Percentiles rank a stretch among this genome's conserved stretches.
Conservation (phyloP, 2,888 invertebrate species). For the Amorpha juglandis region DNA sequence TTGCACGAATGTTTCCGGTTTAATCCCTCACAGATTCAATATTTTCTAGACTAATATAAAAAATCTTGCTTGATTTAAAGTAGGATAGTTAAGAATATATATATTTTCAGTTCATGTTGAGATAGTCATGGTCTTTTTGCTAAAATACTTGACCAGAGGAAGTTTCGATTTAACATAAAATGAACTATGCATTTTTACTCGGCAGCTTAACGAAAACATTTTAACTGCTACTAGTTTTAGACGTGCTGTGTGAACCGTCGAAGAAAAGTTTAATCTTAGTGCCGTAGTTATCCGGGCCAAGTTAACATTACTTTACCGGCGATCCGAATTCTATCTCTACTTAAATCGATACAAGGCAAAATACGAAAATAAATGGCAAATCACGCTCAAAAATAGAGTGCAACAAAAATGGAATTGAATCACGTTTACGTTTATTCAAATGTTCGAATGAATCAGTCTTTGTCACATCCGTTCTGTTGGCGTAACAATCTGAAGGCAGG, state of each 20-base stretch:
- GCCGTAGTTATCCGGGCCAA: slow-evolving; percentile 38
- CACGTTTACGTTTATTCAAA: slow-evolving; percentile 42
- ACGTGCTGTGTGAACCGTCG: slow-evolving; percentile 46
- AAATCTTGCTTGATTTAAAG: too few species aligned
- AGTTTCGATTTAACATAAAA: slow-evolving; percentile 35
- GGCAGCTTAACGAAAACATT: slow-evolving; percentile 45
- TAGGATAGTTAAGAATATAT: too few species aligned
- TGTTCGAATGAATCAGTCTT: slow-evolving; percentile 54
- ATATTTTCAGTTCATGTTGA: too few species aligned
- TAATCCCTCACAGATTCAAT: too few species aligned
- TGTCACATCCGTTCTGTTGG: slow-evolving; percentile 48
- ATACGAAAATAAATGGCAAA: slow-evolving; percentile 1
- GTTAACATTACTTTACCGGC: slow-evolving; percentile 40
- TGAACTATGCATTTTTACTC: slow-evolving; percentile 39
- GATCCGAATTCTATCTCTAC: slow-evolving; percentile 33
- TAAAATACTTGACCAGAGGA: slow-evolving; percentile 12
- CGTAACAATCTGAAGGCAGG: slow-evolving; percentile 51
- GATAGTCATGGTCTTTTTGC: too few species aligned
- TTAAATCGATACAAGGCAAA: slow-evolving; percentile 26
- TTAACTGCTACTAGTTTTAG: slow-evolving; percentile 48
- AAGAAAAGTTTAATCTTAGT: slow-evolving; percentile 49
- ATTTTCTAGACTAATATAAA: too few species aligned
- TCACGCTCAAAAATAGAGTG: slow-evolving; percentile 33
- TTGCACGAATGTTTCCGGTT: too few species aligned
- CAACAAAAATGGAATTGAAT: slow-evolving; percentile 37